phyloP scores from a whole-genome alignment of 2,113 vertebrate species.

The Pedetes capensis region DNA sequence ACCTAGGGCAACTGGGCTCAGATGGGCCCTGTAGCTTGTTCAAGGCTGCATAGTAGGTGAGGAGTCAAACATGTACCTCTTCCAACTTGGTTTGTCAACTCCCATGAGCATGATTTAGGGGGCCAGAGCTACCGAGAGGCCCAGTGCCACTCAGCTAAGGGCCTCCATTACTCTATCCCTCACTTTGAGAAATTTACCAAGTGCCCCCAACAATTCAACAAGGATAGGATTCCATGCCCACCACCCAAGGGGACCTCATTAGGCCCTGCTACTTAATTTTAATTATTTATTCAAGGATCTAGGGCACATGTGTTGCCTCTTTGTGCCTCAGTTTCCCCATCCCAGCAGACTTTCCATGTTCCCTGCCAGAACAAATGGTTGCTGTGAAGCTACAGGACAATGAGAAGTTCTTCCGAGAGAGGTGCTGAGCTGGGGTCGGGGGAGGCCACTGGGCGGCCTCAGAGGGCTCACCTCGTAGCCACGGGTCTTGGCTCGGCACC shows the following conservation, averaged over 20 bases:
- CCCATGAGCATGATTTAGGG: not conserved
- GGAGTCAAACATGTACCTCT: not conserved
- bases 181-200: not conserved
- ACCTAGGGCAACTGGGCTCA: not conserved
- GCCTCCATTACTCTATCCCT: not conserved
- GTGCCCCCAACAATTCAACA: too few relatives aligned
- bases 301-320: not conserved
- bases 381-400: not conserved
- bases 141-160: not conserved
- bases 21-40: not conserved
- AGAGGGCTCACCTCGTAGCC: constrained; percentile 89
- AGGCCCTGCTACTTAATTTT: not conserved
- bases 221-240: not conserved
- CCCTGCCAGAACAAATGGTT: not conserved
- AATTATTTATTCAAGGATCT: not conserved
- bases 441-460: not conserved
- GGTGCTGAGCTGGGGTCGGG: not conserved
- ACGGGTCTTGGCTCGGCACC: constrained; percentile 97
- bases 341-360: not conserved
- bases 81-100: not conserved
- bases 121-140: not conserved
- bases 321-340: not conserved
- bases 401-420: not conserved
- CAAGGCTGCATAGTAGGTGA: not conserved
- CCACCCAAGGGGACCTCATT: not conserved